phyloP scores from a whole-genome alignment of 2,797 vertebrate species.

The Cheracebus regulus region DNA sequence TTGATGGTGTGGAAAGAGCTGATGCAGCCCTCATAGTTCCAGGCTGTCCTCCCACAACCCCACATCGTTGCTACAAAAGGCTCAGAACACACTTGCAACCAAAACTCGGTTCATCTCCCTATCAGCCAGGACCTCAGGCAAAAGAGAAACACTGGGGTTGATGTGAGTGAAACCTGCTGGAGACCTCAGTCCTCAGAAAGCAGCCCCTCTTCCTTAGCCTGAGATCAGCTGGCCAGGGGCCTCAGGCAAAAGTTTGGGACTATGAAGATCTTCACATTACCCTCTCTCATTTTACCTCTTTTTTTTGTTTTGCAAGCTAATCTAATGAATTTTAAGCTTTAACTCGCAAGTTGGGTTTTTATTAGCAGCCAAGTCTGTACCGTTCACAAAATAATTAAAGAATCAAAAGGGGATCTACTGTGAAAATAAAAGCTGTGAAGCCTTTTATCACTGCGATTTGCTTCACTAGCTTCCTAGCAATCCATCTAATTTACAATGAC shows the following conservation, averaged over 20 bases:
- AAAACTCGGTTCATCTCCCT: background rate
- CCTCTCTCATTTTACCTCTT: background rate
- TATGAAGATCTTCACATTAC: background rate
- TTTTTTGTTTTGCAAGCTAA: background rate
- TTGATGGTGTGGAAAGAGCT: background rate
- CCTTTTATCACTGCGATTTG: background rate
- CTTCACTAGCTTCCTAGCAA: conserved; percentile 15
- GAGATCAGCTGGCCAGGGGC: background rate
- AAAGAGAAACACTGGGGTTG: background rate
- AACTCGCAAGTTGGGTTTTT: background rate
- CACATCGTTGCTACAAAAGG: background rate
- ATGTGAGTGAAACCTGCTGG: background rate
- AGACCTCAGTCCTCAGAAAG: background rate
- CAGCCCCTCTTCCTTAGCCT: background rate
- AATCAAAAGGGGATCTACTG: background rate
- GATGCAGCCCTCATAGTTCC: background rate
- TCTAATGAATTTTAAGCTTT: background rate
- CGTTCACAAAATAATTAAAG: background rate
- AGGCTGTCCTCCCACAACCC: background rate
- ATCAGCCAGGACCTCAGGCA: background rate
- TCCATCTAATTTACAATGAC: conserved; percentile 22
- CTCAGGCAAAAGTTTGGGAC: background rate
- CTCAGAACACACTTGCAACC: background rate
- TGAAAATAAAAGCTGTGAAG: background rate
- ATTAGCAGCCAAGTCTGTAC: background rate